These are phyloP conservation scores for Dichetophora obliterata DNA, from an alignment of 2,888 invertebrate genomes.

Conservation along the genomic window DNA sequence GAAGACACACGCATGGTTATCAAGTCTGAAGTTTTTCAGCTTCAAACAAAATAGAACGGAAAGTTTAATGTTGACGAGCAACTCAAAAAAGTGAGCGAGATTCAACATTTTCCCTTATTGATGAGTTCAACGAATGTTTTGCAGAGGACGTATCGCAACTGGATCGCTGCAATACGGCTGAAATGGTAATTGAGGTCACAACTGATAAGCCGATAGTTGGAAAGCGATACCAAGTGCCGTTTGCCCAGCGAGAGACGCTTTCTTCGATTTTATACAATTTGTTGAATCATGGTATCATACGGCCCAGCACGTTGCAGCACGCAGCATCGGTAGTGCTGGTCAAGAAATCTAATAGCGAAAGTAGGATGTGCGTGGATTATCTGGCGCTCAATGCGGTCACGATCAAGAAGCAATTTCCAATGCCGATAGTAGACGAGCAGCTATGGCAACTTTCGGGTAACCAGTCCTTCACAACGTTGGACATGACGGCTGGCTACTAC, in stretches of 20 bases:
- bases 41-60: background rate
- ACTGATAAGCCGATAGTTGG: slow-evolving; percentile 43
- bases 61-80: background rate
- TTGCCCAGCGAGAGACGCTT: slow-evolving; percentile 34
- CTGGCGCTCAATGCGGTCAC: slow-evolving; percentile 43
- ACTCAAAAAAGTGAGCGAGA: background rate
- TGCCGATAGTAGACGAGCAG: slow-evolving; percentile 48
- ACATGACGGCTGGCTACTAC: slow-evolving; percentile 56
- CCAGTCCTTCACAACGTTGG: slow-evolving; percentile 56
- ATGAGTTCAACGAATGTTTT: slow-evolving; percentile 33
- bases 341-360: slow-evolving; percentile 41
- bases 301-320: slow-evolving; percentile 39
- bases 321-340: slow-evolving; percentile 44
- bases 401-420: slow-evolving; percentile 45
- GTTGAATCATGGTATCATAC: slow-evolving; percentile 38
- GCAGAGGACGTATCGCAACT: slow-evolving; percentile 38
- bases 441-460: slow-evolving; percentile 49
- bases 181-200: slow-evolving; percentile 41
- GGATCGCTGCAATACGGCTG: slow-evolving; percentile 40
- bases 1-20: background rate
- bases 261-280: slow-evolving; percentile 35
- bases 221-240: slow-evolving; percentile 46
- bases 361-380: slow-evolving; percentile 45
- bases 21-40: background rate
- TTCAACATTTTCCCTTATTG: background rate